Evolutionary conservation across 2,113 vertebrate genomes (phyloP), one percentile per base, ranked within the genome.

Genomic region (Campylomormyrus tamandua): DNA sequence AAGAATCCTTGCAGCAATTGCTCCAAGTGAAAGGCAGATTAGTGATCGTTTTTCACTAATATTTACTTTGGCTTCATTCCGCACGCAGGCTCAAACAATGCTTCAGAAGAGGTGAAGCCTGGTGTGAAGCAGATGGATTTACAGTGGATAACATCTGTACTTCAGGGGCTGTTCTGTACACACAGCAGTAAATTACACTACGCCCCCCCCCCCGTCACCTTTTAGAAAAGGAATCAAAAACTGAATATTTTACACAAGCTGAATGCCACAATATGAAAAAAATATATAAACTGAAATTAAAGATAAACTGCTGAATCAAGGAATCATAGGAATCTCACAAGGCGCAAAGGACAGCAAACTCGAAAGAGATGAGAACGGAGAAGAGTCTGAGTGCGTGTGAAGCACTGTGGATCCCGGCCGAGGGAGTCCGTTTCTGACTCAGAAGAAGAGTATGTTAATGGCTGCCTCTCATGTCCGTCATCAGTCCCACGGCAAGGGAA

Each of bases 51-150:
- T 56, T 89, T 92, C 91, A 89, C 88, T 21, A 50, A 46, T 93
- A 92, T 94, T 94, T 94, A 58, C 83, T 92, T 94, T 94, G 92
- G 91, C 93, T 74, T 70, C 42, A 11, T 87, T 84, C 89, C 50
- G 88, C 56, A 3, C 39, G 4, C 9, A 88, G 35, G 27, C 49
- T 66, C 53, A 50, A 87, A 90, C 86, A 89, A 83, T 90, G 66
- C 90, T 46, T 46, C 89, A 85, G 66, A 19, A 83, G 45, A 66
- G 62, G 21, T 17, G 31, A 31, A 45, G 48, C 27, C 88, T 15
- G 17, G n/a, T 39, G 46, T 39, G 42, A 48, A 84, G 39, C 83
- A 84, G 21, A 84, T 19, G 74, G 35, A 80, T 42, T 42, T 39
- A 42, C 35, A 42, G 31, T 5, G 35, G 74, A 80, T 5, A 39